These are phyloP conservation scores for Drosophila santomea DNA, from an alignment of 1,140 invertebrate species.

Conservation along the genomic window DNA sequence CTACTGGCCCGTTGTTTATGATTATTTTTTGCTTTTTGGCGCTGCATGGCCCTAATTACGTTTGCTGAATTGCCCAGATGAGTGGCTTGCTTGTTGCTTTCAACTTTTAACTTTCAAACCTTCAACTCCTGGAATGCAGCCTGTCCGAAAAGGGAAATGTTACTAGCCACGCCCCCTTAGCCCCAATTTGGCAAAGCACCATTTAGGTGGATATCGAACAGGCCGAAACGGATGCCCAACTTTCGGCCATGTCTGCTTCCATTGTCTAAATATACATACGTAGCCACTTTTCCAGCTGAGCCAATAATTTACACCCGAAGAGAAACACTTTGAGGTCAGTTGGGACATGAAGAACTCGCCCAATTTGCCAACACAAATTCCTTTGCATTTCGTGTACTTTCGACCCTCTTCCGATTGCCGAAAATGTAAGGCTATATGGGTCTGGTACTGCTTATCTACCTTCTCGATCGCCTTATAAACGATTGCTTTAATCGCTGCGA, in stretches of 20 bases:
- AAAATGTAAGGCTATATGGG: slow-evolving; percentile 39
- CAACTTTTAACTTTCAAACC: background rate
- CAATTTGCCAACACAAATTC: slow-evolving; percentile 43
- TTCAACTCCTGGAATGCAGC: slow-evolving; percentile 6
- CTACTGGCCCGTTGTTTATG: slow-evolving; percentile 4
- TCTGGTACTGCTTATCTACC: slow-evolving; percentile 30
- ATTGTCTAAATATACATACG: slow-evolving; percentile 3
- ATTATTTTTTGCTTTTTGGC: slow-evolving; percentile 6
- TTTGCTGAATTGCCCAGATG: slow-evolving; percentile 46
- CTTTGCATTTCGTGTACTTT: slow-evolving; percentile 42
- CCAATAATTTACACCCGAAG: slow-evolving; percentile 22
- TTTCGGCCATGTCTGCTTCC: slow-evolving; percentile 9
- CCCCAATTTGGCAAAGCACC: slow-evolving; percentile 58
- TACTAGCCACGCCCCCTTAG: slow-evolving; percentile 47
- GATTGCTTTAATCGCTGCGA: slow-evolving; percentile 62
- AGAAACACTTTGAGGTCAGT: slow-evolving; percentile 30
- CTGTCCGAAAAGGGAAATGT: slow-evolving; percentile 31
- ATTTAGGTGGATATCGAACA: slow-evolving; percentile 51
- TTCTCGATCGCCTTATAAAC: slow-evolving; percentile 58
- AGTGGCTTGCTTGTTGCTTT: slow-evolving; percentile 63
- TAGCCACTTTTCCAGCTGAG: background rate
- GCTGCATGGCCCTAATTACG: slow-evolving; percentile 60
- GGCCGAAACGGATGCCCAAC: slow-evolving; percentile 24
- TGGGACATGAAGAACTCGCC: slow-evolving; percentile 26
- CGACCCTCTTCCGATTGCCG: slow-evolving; percentile 20